Percentiles rank a stretch among this genome's conserved stretches.
These are phyloP conservation scores for Protobothrops mucrosquamatus DNA, from an alignment of 2,113 vertebrate genomes.

Conservation along the genomic window DNA sequence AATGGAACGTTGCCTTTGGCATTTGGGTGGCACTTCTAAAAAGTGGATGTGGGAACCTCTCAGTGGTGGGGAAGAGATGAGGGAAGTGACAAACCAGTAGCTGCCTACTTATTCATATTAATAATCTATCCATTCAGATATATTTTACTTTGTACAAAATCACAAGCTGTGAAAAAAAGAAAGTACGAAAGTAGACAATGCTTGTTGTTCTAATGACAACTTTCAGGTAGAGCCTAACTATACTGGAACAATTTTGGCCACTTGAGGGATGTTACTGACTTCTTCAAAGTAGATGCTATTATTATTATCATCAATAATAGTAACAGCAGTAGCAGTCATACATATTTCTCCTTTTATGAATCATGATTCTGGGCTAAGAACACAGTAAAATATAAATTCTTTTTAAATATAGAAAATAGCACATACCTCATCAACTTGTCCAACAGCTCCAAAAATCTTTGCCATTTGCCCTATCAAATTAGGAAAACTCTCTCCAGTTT, in stretches of 20 bases:
- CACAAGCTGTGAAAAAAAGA: neutral
- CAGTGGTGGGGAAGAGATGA: too few species aligned
- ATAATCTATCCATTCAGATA: neutral
- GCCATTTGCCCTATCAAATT: constrained; percentile 81
- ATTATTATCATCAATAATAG: neutral
- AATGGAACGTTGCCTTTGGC: too few species aligned
- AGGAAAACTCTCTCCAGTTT: constrained; percentile 74
- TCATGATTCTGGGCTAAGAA: neutral
- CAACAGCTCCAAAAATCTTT: constrained; percentile 88
- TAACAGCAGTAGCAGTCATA: too few species aligned
- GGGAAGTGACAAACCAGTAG: neutral
- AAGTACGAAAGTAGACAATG: neutral
- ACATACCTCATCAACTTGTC: constrained; percentile 82
- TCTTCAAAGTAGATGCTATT: neutral
- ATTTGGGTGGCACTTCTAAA: too few species aligned
- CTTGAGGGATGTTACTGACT: too few species aligned
- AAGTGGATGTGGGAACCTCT: neutral
- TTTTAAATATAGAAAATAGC: neutral
- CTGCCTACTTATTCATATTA: neutral
- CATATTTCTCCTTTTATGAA: neutral
- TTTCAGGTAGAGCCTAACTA: neutral
- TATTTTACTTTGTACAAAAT: neutral
- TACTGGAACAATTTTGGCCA: neutral
- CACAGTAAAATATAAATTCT: neutral
- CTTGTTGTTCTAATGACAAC: neutral